Percentiles rank a stretch among this genome's conserved stretches.
phyloP scores from a whole-genome alignment of 2,113 vertebrate species.

The Tapirus terrestris region DNA sequence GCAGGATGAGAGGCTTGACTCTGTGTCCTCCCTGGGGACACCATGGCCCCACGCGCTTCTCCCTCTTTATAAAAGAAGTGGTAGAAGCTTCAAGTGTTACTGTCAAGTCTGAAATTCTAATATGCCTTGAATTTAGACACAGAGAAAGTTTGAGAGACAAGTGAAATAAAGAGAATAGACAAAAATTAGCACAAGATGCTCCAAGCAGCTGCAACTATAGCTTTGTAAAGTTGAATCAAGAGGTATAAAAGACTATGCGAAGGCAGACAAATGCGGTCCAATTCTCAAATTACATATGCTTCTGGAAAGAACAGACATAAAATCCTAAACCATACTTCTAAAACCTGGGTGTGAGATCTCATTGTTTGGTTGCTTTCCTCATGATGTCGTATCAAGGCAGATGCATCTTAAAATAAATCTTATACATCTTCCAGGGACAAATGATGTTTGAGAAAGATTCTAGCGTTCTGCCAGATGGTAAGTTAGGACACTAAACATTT shows the following conservation, averaged over 20 bases:
- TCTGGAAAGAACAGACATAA: neutral
- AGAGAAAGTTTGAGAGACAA: constrained; percentile 2
- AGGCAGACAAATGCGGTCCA: neutral
- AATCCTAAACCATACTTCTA: neutral
- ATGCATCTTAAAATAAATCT: neutral
- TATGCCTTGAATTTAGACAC: constrained; percentile 35
- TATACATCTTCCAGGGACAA: neutral
- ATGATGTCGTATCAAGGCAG: neutral
- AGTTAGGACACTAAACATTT: neutral
- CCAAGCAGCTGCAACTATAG: neutral
- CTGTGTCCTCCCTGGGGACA: neutral
- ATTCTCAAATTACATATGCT: neutral
- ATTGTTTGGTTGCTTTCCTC: neutral
- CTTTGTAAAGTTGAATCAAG: neutral
- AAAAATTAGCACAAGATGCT: constrained; percentile 7
- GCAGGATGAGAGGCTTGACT: neutral
- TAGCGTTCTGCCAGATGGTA: neutral
- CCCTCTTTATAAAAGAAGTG: constrained; percentile 52
- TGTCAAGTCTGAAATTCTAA: constrained; percentile 29
- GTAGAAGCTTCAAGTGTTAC: neutral
- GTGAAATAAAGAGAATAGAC: neutral
- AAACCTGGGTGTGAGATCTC: neutral
- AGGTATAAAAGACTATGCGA: neutral
- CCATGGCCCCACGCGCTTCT: neutral
- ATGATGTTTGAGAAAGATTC: neutral